phyloP scores from a whole-genome alignment of 2,797 vertebrate species.

The Ptychobarbus kaznakovi region DNA sequence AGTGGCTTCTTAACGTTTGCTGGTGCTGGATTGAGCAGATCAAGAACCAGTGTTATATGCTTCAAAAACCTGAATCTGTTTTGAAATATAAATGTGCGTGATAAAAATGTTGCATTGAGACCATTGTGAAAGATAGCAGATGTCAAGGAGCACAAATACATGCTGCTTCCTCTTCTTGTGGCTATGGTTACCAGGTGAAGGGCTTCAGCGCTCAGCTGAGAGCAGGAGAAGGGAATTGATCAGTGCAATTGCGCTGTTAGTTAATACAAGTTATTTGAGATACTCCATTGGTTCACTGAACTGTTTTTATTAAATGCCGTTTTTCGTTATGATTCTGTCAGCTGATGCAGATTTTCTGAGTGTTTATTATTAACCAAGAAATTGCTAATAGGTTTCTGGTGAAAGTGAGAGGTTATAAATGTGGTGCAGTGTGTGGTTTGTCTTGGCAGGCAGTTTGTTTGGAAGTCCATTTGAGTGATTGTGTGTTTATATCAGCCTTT shows the following conservation, averaged over 20 bases:
- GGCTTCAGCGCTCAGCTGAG: not conserved
- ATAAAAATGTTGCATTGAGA: not conserved
- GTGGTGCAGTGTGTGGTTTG: not conserved
- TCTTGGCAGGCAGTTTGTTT: slow-evolving; percentile 14
- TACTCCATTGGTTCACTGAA: not conserved
- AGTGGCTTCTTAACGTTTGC: not conserved
- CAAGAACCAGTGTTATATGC: not conserved
- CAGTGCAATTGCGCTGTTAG: not conserved
- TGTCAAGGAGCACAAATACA: slow-evolving; percentile 3
- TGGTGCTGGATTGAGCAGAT: not conserved
- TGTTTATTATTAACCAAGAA: not conserved
- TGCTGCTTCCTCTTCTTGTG: not conserved
- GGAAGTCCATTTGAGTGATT: slow-evolving; percentile 7
- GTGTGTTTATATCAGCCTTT: slow-evolving; percentile 7
- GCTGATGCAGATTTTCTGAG: not conserved
- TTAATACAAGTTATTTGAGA: not conserved
- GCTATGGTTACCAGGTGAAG: slow-evolving; percentile 43
- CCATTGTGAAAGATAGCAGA: not conserved
- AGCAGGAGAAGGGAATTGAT: not conserved
- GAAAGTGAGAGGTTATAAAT: not conserved
- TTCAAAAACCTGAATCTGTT: not conserved
- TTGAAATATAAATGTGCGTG: not conserved
- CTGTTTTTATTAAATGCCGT: slow-evolving; percentile 10
- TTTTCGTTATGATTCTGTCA: not conserved
- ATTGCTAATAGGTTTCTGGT: not conserved